phyloP scores from a whole-genome alignment of 2,888 invertebrate genomes.

The Nephrotoma appendiculata region DNA sequence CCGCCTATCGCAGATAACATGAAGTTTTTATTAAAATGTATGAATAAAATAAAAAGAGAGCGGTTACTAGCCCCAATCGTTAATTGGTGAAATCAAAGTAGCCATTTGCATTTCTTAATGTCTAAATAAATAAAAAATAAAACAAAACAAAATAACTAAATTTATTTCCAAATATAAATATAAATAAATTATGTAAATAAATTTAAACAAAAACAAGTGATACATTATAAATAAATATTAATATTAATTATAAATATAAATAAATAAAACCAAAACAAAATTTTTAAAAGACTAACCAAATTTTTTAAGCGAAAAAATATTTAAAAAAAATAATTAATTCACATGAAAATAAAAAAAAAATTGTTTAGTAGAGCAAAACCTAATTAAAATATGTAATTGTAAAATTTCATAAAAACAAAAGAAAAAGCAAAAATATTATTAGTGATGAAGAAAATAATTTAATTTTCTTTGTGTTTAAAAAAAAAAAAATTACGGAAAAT shows the following conservation, averaged over 20 bases:
- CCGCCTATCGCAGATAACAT: no score
- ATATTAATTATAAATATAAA: neutral
- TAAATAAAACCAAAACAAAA: neutral
- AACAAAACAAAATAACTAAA: neutral
- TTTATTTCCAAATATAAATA: neutral
- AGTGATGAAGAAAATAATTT: neutral
- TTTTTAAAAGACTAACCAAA: neutral
- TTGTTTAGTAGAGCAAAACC: neutral
- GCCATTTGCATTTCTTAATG: neutral
- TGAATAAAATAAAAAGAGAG: no score
- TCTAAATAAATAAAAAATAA: neutral
- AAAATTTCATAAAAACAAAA: neutral
- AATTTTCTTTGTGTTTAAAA: neutral
- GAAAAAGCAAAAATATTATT: neutral
- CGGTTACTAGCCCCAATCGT: no score
- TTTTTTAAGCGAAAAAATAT: neutral
- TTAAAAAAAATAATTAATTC: neutral
- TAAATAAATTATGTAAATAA: neutral
- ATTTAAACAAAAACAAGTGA: neutral
- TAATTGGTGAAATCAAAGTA: no score
- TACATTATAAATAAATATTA: neutral
- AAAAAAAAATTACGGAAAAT: neutral
- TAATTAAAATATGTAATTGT: neutral
- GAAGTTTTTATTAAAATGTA: no score
- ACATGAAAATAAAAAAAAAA: neutral